Percentiles rank a stretch among this genome's conserved stretches.
These are phyloP conservation scores for Hippolais icterina DNA, from an alignment of 2,113 vertebrate genomes.

Conservation along the genomic window DNA sequence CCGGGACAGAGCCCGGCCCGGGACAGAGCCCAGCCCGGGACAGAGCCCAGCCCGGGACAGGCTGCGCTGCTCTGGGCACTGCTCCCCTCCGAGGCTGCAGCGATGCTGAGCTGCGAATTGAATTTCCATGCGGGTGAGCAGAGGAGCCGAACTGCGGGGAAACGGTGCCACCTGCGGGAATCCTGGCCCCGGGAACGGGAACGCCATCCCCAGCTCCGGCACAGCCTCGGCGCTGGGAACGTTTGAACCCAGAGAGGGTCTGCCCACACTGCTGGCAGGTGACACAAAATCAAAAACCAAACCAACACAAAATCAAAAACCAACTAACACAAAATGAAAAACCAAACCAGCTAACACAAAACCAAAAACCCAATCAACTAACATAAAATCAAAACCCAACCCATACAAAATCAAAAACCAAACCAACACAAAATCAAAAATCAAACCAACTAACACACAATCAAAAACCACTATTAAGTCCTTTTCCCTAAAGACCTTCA, in stretches of 20 bases:
- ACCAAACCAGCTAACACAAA: too few relatives aligned
- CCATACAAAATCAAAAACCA: too few relatives aligned
- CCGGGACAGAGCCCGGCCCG: background rate
- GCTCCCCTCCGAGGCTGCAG: background rate
- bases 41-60: background rate
- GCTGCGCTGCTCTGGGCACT: background rate
- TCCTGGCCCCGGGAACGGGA: background rate
- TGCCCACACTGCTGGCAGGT: too few relatives aligned
- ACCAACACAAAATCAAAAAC: too few relatives aligned
- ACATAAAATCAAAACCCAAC: too few relatives aligned
- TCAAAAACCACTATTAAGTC: too few relatives aligned
- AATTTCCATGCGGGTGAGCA: rapidly evolving
- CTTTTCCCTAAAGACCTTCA: too few relatives aligned
- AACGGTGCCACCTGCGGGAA: too few relatives aligned
- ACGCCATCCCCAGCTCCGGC: background rate
- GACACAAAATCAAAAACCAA: background rate
- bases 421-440: too few relatives aligned
- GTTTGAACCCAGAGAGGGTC: background rate
- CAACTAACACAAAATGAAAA: too few relatives aligned
- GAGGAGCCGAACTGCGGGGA: background rate
- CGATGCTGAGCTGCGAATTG: background rate
- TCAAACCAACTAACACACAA: too few relatives aligned
- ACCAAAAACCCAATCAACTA: too few relatives aligned
- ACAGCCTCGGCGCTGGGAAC: background rate
- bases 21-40: background rate